Base-by-base conservation (phyloP, 2,797 vertebrate genomes). In the Sardinella longiceps region DNA sequence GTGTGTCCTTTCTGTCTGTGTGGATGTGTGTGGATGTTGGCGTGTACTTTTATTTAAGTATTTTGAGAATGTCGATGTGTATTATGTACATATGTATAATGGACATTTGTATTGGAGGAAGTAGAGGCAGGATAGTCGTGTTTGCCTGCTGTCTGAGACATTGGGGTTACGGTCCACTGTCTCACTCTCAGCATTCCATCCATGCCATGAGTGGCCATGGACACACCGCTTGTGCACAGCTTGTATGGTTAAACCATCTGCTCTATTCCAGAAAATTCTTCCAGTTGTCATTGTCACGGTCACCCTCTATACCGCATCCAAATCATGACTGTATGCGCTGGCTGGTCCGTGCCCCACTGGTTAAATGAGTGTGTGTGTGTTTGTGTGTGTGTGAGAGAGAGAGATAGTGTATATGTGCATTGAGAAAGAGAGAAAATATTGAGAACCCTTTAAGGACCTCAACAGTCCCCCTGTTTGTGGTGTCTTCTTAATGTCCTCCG, bases 361-460 rank as follows among this genome's bases (percentile, higher is more conserved):
- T 6, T 77, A 20, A 1, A 18, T 14, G 33, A 1, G 33, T 39
- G 30, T 7, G 33, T 74, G 63, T 70, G 58, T 60, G 58, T 60
- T n/a, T 60, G 58, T 60, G 58, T 60, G 58, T 60, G 58, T 20
- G 51, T 20, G 51, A 20, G 18, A 20, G 51, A 0, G 51, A 5
- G 51, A 4, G 18, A 14, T 2, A 2, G 14, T 50, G 48, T 14
- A 14, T 23, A 6, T 23, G 46, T 48, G 46, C 1, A 7, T 46
- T n/a, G 46, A 48, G 46, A 48, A 10, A 48, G 46, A 48, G 5
- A 10, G 46, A 48, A 48, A 48, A 48, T 48, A 48, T 48, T 48
- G 63, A 70, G 66, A 74, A 81, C 84, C 82, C 82, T 88, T 87
- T 86, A 89, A 86, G 86, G 85, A 86, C 82, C 18, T 51, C 56